These are phyloP conservation scores for Condylura cristata DNA, from an alignment of 2,113 vertebrate genomes.

Conservation along the genomic window DNA sequence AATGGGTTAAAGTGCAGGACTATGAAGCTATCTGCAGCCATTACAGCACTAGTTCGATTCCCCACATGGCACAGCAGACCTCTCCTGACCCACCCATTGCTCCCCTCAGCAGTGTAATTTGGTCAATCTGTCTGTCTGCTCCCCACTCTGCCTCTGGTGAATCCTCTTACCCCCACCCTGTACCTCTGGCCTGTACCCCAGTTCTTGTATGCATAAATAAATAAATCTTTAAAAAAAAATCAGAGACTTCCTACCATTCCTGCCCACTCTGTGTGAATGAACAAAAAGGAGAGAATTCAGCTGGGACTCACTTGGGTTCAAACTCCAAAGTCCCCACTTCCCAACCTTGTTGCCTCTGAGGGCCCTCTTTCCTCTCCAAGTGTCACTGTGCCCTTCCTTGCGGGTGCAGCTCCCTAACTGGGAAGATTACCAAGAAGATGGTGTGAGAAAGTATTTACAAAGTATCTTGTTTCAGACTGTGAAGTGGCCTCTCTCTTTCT, in stretches of 20 bases:
- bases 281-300: neutral
- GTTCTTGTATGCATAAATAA: too few relatives aligned
- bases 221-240: too few relatives aligned
- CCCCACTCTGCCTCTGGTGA: too few relatives aligned
- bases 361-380: neutral
- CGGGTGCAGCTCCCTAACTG: neutral
- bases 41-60: too few relatives aligned
- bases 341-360: neutral
- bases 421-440: neutral
- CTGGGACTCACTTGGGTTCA: neutral
- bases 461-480: neutral
- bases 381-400: neutral
- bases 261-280: neutral
- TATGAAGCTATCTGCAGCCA: too few relatives aligned
- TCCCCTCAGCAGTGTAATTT: too few relatives aligned
- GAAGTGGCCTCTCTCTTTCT: neutral
- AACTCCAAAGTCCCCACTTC: neutral
- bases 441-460: neutral
- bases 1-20: too few relatives aligned
- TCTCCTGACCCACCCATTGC: too few relatives aligned
- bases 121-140: too few relatives aligned
- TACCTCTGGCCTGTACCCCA: too few relatives aligned
- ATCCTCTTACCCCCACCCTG: too few relatives aligned
- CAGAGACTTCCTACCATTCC: rapidly evolving
- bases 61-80: too few relatives aligned